These are phyloP conservation scores for Paratilapia polleni DNA, from an alignment of 2,113 vertebrate genomes.

Conservation along the genomic window DNA sequence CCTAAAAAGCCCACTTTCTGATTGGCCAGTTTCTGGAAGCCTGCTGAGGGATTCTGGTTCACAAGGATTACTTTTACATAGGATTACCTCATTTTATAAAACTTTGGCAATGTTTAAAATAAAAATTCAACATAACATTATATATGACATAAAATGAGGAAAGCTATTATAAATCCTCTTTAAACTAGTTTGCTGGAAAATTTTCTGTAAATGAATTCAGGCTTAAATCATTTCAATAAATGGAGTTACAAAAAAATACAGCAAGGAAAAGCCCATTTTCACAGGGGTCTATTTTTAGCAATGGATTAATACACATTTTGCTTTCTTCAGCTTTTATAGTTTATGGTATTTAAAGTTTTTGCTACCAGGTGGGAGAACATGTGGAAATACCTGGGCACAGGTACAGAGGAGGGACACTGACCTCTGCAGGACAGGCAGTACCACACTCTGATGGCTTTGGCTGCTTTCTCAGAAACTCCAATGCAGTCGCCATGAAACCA, in stretches of 20 bases:
- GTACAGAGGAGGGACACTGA: conserved; percentile 63
- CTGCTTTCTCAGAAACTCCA: conserved; percentile 90
- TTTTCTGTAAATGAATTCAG: background rate
- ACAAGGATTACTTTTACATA: too few species aligned
- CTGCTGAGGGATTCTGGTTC: too few species aligned
- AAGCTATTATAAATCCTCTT: background rate
- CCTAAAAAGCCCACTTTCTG: too few species aligned
- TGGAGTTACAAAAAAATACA: too few species aligned
- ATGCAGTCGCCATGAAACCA: conserved; percentile 93
- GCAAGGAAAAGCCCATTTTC: background rate
- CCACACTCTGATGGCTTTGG: conserved; percentile 91
- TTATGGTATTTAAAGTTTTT: too few species aligned
- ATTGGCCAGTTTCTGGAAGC: too few species aligned
- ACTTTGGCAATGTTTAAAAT: too few species aligned
- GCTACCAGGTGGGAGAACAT: background rate
- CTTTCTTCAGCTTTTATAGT: background rate
- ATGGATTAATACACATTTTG: background rate
- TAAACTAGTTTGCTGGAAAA: rapidly evolving
- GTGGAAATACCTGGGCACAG: too few species aligned
- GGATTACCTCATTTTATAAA: too few species aligned
- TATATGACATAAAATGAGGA: background rate
- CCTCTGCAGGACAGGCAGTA: conserved; percentile 88
- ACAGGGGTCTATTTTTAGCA: background rate
- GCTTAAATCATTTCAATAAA: too few species aligned
- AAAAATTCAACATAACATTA: too few species aligned